Evolutionary conservation across 2,797 vertebrate species (phyloP).

Genomic region (Sciaenops ocellatus): DNA sequence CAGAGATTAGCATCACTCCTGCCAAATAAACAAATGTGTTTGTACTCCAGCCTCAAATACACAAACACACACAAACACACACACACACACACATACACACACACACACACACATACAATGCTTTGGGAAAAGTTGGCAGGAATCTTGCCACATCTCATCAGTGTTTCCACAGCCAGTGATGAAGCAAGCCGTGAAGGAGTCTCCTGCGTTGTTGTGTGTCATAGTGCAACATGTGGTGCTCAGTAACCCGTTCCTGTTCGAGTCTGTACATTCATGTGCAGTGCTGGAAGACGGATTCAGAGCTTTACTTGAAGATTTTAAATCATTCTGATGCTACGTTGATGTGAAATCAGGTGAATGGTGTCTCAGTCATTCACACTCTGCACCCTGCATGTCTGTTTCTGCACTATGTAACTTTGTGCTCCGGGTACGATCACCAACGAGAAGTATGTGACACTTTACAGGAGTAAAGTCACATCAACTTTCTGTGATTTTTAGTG

Average conservation of each 20-base stretch:
- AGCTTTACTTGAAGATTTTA: too few species aligned
- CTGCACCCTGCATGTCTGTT: too few species aligned
- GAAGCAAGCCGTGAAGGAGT: constrained; percentile 62
- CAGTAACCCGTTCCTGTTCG: constrained; percentile 25
- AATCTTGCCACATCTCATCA: constrained; percentile 66
- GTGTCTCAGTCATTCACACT: too few species aligned
- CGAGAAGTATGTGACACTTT: too few species aligned
- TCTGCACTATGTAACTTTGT: too few species aligned
- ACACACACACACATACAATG: constrained; percentile 18
- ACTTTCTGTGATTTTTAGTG: too few species aligned
- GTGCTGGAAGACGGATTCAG: background rate
- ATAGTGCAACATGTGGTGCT: constrained; percentile 42
- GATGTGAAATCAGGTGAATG: too few species aligned
- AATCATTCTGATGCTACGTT: too few species aligned
- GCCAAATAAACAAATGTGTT: constrained; percentile 37
- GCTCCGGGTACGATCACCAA: too few species aligned
- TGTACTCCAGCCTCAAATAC: constrained; percentile 18
- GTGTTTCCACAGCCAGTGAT: constrained; percentile 71
- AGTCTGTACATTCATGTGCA: background rate
- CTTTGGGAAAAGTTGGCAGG: constrained; percentile 57
- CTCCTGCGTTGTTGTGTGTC: constrained; percentile 44
- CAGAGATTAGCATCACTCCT: constrained; percentile 31
- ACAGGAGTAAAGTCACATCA: too few species aligned
- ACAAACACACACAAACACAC: constrained; percentile 35
- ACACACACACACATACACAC: constrained; percentile 25